Conservation (phyloP, 2,113 vertebrate species). For the Trematocara marginatum region DNA sequence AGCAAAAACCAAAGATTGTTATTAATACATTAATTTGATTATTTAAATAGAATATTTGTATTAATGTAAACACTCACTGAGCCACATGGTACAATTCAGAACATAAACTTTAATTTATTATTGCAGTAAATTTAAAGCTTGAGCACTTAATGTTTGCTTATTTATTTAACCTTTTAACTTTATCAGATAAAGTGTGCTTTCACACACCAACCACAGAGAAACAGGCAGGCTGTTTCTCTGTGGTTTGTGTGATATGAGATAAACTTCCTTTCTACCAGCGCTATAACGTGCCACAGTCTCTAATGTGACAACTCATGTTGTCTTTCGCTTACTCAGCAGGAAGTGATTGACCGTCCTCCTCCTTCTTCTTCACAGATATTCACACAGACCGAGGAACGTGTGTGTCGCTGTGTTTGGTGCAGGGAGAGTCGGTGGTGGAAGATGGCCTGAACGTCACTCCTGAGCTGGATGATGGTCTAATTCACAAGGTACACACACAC, state of each 20-base stretch:
- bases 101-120: not conserved
- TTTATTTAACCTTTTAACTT: not conserved
- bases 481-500: slow-evolving; percentile 22
- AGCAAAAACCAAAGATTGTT: not conserved
- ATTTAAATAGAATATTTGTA: not conserved
- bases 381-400: not conserved
- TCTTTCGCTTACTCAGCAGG: not conserved
- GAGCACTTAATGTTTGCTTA: not conserved
- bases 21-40: not conserved
- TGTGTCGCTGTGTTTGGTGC: slow-evolving; percentile 16
- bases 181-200: not conserved
- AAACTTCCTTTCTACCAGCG: not conserved
- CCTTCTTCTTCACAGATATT: not conserved
- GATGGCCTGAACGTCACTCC: not conserved
- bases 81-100: not conserved
- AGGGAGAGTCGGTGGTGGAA: not conserved
- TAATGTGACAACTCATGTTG: not conserved
- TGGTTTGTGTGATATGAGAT: not conserved
- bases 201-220: rapidly evolving
- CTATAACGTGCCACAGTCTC: not conserved
- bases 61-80: not conserved
- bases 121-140: not conserved
- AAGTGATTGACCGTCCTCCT: not conserved
- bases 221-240: not conserved
- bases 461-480: not conserved